Evolutionary conservation across 1,140 invertebrate genomes (phyloP).

Genomic region (Drosophila pallidifrons): DNA sequence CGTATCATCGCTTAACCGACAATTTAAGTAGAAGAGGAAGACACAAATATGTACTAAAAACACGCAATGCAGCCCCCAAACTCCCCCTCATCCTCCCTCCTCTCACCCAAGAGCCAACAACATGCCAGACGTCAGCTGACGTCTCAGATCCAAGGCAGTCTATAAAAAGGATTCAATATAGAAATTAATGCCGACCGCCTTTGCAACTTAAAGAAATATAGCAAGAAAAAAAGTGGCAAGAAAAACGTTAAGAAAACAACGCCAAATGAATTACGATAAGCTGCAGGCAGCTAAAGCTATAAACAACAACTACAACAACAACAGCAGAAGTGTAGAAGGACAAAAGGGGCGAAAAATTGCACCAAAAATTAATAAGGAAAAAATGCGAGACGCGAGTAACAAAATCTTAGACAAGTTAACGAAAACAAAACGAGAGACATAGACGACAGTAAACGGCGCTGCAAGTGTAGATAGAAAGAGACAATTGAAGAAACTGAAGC

Average conservation of each 20-base stretch:
- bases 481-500: not conserved
- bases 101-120: no score
- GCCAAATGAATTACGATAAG: constrained; percentile 79
- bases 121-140: constrained; percentile 1
- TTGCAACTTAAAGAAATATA: constrained; percentile 9
- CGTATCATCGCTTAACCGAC: constrained; percentile 69
- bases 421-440: no score
- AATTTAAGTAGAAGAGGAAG: constrained; percentile 58
- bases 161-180: constrained; percentile 76
- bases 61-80: constrained; percentile 52
- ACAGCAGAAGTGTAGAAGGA: not conserved
- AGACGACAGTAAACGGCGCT: not conserved
- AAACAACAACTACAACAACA: constrained; percentile 33
- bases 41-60: constrained; percentile 32
- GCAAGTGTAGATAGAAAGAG: not conserved
- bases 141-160: constrained; percentile 26
- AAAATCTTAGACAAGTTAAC: constrained; percentile 50
- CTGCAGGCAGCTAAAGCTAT: constrained; percentile 56
- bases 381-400: constrained; percentile 49
- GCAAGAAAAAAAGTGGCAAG: constrained; percentile 10
- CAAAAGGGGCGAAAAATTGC: constrained; percentile 78
- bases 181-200: constrained; percentile 73
- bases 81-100: not conserved
- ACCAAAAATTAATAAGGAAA: constrained; percentile 76
- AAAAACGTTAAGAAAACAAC: constrained; percentile 43